Base-by-base conservation (phyloP, 2,797 vertebrate genomes). In the Picus viridis region DNA sequence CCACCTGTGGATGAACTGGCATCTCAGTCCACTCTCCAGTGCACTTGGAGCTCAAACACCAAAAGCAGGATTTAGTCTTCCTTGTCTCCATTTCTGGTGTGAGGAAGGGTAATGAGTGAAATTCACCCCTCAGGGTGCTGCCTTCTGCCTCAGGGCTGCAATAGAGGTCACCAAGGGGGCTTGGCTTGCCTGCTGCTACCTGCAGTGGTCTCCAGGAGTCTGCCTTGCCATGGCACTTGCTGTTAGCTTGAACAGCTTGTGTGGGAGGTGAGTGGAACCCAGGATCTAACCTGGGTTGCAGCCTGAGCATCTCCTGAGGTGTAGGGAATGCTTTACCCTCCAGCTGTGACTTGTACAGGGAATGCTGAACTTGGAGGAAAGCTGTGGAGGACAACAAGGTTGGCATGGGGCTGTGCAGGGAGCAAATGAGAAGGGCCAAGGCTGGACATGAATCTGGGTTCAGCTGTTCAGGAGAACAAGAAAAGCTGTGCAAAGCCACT, bases 1-100 rank as follows among this genome's bases (percentile, higher is more conserved):
- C 22, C 5, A 65, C 61, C 41, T 29, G 2, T 22, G 88, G n/a
- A 19, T 5, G 5, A 77, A 1, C 18, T 36, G 24, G 41, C 30
- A 0, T 29, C 12, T 19, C 22, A 6, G 14, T 61, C 49, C 3
- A 1, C n/a, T 59, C 2, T 27, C 16, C 9, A 16, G 27, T 45
- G 67, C 17, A 34, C 41, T 12, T 18, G 19, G 47, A 58, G 49
- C 45, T 86, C 24, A 70, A 6, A 69, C n/a, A 6, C 41, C 26
- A 56, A 24, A 39, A 67, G 8, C 8, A 71, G 8, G 26, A 5
- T 82, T 78, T 75, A 78, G 12, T 41, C 6, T 22, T 15, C 5
- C 2, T 68, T n/a, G 3, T 12, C 43, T 56, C 30, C 1, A 0
- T 79, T 71, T 34, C 27, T 49, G 16, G 10, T 36, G 10, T 59